Evolutionary conservation across 35 echinoderm and acorn worm species (phyloP), one percentile per base, ranked within the genome.

Genomic region (Lytechinus variegatus): DNA sequence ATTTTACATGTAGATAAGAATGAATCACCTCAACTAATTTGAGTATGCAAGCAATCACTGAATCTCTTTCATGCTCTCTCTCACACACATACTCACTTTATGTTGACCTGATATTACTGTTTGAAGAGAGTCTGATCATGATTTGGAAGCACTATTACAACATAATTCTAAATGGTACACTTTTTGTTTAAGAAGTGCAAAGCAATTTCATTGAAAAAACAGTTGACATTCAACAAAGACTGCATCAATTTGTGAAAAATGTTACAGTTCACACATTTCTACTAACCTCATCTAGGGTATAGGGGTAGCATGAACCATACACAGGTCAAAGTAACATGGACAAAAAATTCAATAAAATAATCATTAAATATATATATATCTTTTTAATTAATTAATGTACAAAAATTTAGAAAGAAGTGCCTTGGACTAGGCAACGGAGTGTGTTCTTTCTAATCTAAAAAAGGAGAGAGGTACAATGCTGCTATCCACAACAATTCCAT

Each of bases 401-500:
- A 79, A 79, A 79, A 79, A n/a, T 24, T 24, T 79, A 79, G 66
- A 79, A 79, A n/a, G n/a, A n/a, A 24, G 66, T 79, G 66, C 66
- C 66, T 79, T 24, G 21, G 66, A 79, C 19, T 79, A 79, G 19
- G 66, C 66, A 79, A 79, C 21, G 33, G 33, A 79, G 66, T 79
- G n/a, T 79, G 66, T 79, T 79, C 66, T 8, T 79, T 79, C 66
- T 79, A 79, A 79, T 79, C 14, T 79, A 24, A 79, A 79, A n/a
- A 79, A 79, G 66, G 88, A n/a, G 88, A 90, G 88, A 90, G 88
- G 11, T 13, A 90, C 28, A 90, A 1, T 4, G 27, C 14, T 90
- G 92, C 54, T 93, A 96, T 56, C 96, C 96, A 91, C 98, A 99
- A 89, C 98, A 99, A 87, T 96, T 96, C 98, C 98, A 99, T 13